Evolutionary conservation across 2,113 vertebrate genomes (phyloP).

Genomic region (Acrocephalus arundinaceus): DNA sequence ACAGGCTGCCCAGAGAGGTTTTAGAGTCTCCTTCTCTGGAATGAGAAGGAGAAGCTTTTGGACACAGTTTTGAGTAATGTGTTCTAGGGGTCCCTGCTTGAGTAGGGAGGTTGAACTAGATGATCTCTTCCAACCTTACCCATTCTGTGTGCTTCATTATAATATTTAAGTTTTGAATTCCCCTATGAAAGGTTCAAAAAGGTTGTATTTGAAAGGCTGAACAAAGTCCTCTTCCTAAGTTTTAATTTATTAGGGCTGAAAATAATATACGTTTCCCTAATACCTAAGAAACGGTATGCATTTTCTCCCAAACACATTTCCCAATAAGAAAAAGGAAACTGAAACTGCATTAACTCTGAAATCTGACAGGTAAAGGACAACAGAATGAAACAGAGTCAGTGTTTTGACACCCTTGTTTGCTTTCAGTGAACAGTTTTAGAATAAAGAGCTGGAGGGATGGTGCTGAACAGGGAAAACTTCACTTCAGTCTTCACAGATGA

Average conservation of each 20-base stretch:
- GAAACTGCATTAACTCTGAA: background rate
- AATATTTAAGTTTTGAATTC: background rate
- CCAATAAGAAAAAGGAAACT: background rate
- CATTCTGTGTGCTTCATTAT: background rate
- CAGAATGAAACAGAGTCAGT: background rate
- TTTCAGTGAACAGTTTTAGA: background rate
- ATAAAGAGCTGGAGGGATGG: background rate
- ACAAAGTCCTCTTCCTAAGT: background rate
- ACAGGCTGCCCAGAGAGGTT: background rate
- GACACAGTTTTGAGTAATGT: background rate
- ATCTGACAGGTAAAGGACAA: background rate
- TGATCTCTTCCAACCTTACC: background rate
- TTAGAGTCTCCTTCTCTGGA: background rate
- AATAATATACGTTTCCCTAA: background rate
- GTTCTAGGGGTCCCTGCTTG: background rate
- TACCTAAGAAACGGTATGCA: background rate
- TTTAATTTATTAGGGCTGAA: background rate
- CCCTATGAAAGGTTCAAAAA: background rate
- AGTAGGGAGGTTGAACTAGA: background rate
- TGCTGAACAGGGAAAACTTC: background rate
- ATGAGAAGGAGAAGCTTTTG: background rate
- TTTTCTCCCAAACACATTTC: background rate
- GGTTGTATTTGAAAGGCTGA: background rate
- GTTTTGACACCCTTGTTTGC: background rate
- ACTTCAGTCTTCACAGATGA: background rate